phyloP scores from a whole-genome alignment of 2,797 vertebrate genomes.

The Phataginus tetradactyla region DNA sequence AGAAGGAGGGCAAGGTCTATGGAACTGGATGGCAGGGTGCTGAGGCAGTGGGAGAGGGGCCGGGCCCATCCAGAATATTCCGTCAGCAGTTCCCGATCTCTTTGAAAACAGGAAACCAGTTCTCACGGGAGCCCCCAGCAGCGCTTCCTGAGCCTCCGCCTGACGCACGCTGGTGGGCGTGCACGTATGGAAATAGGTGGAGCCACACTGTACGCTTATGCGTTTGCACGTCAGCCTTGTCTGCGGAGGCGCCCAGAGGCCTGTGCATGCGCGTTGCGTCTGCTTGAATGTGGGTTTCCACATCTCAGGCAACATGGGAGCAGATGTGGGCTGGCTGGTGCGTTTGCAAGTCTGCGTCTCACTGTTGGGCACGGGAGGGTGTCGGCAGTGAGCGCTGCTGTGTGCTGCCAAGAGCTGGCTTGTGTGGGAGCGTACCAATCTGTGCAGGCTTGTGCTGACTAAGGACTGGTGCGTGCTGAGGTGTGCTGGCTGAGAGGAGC shows the following conservation, averaged over 20 bases:
- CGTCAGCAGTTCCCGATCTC: not conserved
- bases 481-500: not conserved
- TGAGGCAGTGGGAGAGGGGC: not conserved
- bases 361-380: not conserved
- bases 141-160: not conserved
- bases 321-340: accelerated
- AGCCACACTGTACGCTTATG: accelerated
- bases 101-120: constrained; percentile 42
- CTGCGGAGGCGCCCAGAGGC: not conserved
- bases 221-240: accelerated
- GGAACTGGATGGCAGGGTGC: not conserved
- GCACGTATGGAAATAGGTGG: accelerated
- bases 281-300: accelerated
- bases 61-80: not conserved
- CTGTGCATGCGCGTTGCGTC: accelerated
- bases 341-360: not conserved
- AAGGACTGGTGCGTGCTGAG: not conserved
- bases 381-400: not conserved
- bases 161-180: accelerated
- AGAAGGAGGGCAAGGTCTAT: not conserved
- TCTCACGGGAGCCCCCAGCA: not conserved
- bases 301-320: not conserved
- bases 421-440: not conserved
- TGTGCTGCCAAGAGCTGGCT: not conserved
- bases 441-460: not conserved